Evolutionary conservation across 2,888 invertebrate species (phyloP).

Genomic region (Stenichneumon culpator): DNA sequence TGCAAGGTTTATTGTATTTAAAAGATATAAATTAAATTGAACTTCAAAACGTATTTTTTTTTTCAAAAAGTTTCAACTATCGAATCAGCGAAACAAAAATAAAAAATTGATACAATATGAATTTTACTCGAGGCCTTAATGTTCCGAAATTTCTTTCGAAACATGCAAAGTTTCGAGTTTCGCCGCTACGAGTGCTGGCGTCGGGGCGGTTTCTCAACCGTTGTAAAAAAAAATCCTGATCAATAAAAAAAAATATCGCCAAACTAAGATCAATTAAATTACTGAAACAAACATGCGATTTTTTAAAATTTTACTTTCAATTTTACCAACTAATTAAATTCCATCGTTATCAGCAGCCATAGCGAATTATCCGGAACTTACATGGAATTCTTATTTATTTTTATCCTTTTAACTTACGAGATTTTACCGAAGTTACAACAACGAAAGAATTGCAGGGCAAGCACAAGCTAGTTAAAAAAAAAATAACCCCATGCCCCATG

Average conservation of each 20-base stretch:
- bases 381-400: conserved; percentile 10
- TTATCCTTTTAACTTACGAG: conserved; percentile 26
- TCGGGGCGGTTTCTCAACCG: not conserved
- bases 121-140: not conserved
- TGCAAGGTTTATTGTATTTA: not conserved
- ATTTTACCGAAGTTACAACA: not conserved
- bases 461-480: not conserved
- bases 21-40: not conserved
- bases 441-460: not conserved
- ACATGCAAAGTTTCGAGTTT: conserved; percentile 19
- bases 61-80: not conserved
- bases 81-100: not conserved
- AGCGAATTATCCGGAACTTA: conserved; percentile 31
- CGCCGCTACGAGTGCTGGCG: not conserved
- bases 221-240: not conserved
- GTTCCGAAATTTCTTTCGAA: not conserved
- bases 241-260: not conserved
- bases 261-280: not conserved
- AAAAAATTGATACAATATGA: not conserved
- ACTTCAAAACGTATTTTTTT: not conserved
- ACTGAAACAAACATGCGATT: no score
- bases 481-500: conserved; percentile 62
- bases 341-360: not conserved
- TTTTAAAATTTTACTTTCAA: no score
- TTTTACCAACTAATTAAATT: not conserved